These are phyloP conservation scores for Erpobdella octoculata DNA, from an alignment of 2,888 invertebrate species.

Conservation along the genomic window DNA sequence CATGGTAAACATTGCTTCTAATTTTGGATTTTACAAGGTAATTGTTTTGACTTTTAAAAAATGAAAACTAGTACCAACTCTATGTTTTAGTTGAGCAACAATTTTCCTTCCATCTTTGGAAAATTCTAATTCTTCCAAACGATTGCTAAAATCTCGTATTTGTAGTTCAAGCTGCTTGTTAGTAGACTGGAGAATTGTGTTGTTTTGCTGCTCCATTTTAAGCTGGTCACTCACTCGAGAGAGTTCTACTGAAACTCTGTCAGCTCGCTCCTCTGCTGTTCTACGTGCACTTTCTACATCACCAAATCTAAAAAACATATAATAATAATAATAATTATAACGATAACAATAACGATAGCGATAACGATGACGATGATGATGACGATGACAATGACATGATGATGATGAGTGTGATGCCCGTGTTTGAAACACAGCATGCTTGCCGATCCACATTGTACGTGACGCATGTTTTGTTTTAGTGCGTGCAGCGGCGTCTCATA, in stretches of 20 bases:
- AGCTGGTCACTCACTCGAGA: constrained; percentile 20
- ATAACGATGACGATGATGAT: no score
- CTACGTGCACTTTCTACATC: constrained; percentile 19
- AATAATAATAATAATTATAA: no score
- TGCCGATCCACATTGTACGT: no score
- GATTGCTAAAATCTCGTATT: constrained; percentile 18
- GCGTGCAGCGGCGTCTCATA: no score
- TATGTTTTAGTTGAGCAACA: constrained; percentile 15
- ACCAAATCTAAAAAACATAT: background rate
- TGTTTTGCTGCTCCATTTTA: constrained; percentile 18
- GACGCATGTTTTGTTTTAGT: no score
- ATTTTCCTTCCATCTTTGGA: constrained; percentile 25
- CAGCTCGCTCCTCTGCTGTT: constrained; percentile 29
- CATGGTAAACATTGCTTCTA: no score
- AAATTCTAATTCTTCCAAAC: constrained; percentile 18
- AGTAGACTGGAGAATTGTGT: background rate
- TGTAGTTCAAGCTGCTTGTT: constrained; percentile 25
- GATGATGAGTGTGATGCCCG: no score
- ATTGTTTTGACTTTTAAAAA: no score
- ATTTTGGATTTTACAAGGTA: background rate
- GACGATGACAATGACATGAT: no score
- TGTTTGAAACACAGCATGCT: no score
- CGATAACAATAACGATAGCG: no score
- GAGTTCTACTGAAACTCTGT: constrained; percentile 15
- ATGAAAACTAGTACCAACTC: background rate